Evolutionary conservation across 2,113 vertebrate species (phyloP).

Genomic region (Antennarius striatus): DNA sequence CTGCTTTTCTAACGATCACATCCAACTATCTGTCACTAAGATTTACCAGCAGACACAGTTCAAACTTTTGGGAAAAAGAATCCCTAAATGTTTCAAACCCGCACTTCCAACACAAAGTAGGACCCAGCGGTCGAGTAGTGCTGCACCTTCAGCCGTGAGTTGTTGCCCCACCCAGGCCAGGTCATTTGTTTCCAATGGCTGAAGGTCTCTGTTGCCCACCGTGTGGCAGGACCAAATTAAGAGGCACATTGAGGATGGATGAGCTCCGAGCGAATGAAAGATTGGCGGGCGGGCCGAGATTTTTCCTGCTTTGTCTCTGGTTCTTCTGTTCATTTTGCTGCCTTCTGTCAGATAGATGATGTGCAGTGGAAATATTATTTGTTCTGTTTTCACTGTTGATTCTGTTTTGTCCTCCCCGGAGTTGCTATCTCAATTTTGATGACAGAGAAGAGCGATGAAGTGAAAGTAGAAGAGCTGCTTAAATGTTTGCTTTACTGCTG

Average conservation of each 20-base stretch:
- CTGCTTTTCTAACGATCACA: too few species aligned
- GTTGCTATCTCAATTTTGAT: conserved; percentile 64
- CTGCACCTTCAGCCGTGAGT: conserved; percentile 63
- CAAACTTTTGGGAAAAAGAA: background rate
- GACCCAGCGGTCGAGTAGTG: conserved; percentile 36
- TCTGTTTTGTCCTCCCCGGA: conserved; percentile 54
- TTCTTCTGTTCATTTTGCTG: conserved; percentile 48
- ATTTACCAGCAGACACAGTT: too few species aligned
- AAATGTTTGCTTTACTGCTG: conserved; percentile 5
- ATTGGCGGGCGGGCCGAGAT: conserved; percentile 73
- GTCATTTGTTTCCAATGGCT: conserved; percentile 81
- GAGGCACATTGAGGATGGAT: conserved; percentile 80
- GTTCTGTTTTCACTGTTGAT: conserved; percentile 70
- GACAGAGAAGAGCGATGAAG: conserved; percentile 46
- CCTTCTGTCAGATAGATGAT: conserved; percentile 78
- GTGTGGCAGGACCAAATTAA: conserved; percentile 80
- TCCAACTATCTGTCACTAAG: too few species aligned
- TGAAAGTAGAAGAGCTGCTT: conserved; percentile 16
- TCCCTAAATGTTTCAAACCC: conserved; percentile 15
- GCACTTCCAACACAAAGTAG: conserved; percentile 31
- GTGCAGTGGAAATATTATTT: conserved; percentile 70
- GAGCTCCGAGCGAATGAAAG: conserved; percentile 75
- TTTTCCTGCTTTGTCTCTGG: conserved; percentile 57
- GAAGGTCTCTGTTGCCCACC: conserved; percentile 81
- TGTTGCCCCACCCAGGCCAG: conserved; percentile 72